Base-by-base conservation (phyloP, 1,140 invertebrate species). In the Penaeus vannamei region DNA sequence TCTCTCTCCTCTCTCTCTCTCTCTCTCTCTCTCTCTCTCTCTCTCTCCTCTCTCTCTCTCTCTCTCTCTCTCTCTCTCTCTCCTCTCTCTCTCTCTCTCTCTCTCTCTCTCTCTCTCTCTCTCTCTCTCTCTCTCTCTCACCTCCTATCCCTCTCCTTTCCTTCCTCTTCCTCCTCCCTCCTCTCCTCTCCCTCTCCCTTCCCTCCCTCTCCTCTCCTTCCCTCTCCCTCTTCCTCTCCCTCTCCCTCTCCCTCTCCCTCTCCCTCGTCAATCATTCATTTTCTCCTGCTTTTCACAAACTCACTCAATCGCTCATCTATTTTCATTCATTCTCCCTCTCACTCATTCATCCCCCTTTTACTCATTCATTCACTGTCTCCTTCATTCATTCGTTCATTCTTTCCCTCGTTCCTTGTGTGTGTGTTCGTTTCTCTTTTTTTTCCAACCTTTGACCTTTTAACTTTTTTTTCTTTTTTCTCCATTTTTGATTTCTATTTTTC, bases 211-310 rank as follows among this genome's bases (percentile, higher is more conserved):
- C 42, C 72, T 76, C 72, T 76, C 72, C 42, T 36, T 76, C 72
- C 42, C 72, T 76, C 72, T 76, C 72, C 42, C 72, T 76, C 72
- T 76, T 36, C 42, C 72, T 76, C 72, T 76, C 72, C 42, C 72
- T 76, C 72, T 76, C 72, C 42, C 72, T 76, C 72, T 76, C 72
- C 42, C 72, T 76, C 72, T 76, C 72, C 42, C 72, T n/a, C n/a
- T n/a, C n/a, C n/a, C n/a, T n/a, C n/a, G n/a, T n/a, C n/a, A n/a
- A n/a, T n/a, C n/a, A 32, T 36, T 76, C 72, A 4, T 36, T n/a
- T 2, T 76, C 17, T 76, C 72, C 42, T 14, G 20, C 17, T 5
- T 17, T n/a, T 26, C n/a, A 76, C 42, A n/a, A 26, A 72, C 36
- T 72, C 10, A 72, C 36, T 32, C 36, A 23, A 26, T 32, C 69